Evolutionary conservation across 2,113 vertebrate species (phyloP).

Genomic region (Hiodon tergisus): DNA sequence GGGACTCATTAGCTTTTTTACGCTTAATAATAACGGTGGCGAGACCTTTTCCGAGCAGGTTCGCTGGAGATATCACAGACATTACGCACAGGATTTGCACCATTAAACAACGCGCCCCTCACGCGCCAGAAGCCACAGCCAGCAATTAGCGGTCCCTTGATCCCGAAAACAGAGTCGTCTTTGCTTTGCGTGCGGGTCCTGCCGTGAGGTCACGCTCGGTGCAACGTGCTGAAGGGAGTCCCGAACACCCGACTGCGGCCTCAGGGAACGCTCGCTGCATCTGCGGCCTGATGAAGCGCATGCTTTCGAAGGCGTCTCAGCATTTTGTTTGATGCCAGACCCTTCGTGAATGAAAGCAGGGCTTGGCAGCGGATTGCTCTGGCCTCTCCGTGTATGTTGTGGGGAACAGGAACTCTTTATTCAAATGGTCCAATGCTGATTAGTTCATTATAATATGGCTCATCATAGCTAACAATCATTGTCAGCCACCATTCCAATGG

Average conservation of each 20-base stretch:
- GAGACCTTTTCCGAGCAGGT: slow-evolving; percentile 51
- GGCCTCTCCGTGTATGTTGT: background rate
- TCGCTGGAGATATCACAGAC: slow-evolving; percentile 56
- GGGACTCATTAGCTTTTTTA: slow-evolving; percentile 39
- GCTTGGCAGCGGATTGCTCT: slow-evolving; percentile 24
- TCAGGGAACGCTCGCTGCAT: slow-evolving; percentile 27
- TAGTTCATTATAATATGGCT: background rate
- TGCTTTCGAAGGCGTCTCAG: slow-evolving; percentile 21
- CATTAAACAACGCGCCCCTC: slow-evolving; percentile 43
- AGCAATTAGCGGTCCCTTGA: slow-evolving; percentile 51
- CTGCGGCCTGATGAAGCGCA: slow-evolving; percentile 45
- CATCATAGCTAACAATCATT: background rate
- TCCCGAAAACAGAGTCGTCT: slow-evolving; percentile 22
- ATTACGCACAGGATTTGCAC: slow-evolving; percentile 52
- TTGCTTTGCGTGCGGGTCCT: slow-evolving; percentile 32
- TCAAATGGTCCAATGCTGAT: background rate
- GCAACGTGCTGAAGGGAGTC: slow-evolving; percentile 34
- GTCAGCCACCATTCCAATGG: background rate
- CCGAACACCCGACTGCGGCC: slow-evolving; percentile 26
- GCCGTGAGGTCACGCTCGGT: slow-evolving; percentile 11
- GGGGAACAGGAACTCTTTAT: background rate
- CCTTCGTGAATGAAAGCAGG: slow-evolving; percentile 27
- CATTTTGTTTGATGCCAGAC: slow-evolving; percentile 23
- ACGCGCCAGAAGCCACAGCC: slow-evolving; percentile 51
- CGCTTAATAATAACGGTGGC: slow-evolving; percentile 50